Evolutionary conservation across 2,797 vertebrate species (phyloP).

Genomic region (Argya squamiceps): DNA sequence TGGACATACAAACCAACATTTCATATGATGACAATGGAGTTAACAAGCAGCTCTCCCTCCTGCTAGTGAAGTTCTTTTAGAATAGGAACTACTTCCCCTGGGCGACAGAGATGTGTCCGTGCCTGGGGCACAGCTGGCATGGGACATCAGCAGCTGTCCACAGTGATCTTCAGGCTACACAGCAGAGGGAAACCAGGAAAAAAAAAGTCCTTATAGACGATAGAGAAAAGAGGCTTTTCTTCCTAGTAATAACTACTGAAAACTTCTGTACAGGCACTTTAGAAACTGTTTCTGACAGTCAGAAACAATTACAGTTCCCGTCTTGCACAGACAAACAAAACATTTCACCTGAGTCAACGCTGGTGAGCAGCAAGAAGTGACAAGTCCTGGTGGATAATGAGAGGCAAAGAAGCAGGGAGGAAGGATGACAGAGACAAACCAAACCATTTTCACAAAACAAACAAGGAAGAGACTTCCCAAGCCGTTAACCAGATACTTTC

Average conservation of each 20-base stretch:
- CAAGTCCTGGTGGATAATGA: background rate
- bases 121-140: fast-evolving
- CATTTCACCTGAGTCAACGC: background rate
- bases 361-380: background rate
- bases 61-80: background rate
- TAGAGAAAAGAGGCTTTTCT: background rate
- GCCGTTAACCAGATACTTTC: background rate
- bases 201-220: background rate
- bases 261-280: background rate
- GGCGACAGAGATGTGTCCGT: background rate
- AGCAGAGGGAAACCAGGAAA: background rate
- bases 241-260: background rate
- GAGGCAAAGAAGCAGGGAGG: background rate
- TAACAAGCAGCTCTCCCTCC: background rate
- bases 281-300: background rate
- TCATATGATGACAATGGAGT: background rate
- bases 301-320: background rate
- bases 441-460: background rate
- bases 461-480: background rate
- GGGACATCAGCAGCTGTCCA: background rate
- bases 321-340: background rate
- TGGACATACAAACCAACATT: background rate
- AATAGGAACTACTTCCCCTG: background rate
- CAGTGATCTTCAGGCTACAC: background rate
- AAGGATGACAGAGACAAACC: background rate